Evolutionary conservation across 2,888 invertebrate species (phyloP).

Genomic region (Hyposoter didymator): DNA sequence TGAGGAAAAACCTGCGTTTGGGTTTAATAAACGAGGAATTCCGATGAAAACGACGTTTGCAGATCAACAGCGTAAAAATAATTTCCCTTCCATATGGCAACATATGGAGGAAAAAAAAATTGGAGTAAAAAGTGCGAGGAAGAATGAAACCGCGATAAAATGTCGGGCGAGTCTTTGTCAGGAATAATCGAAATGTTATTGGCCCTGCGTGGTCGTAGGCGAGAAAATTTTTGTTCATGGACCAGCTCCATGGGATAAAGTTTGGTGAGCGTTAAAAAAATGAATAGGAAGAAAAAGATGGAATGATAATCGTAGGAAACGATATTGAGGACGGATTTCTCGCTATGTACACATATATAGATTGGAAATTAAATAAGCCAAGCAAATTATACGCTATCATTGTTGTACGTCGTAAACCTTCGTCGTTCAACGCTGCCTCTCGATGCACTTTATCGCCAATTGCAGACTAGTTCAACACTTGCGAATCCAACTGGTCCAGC

Average conservation of each 20-base stretch:
- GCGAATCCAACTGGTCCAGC: constrained; percentile 23
- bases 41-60: neutral
- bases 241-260: neutral
- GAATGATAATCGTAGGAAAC: constrained; percentile 11
- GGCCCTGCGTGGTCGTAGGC: neutral
- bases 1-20: neutral
- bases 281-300: constrained; percentile 9
- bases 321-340: constrained; percentile 10
- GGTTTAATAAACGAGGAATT: neutral
- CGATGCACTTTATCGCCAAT: constrained; percentile 59
- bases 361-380: constrained; percentile 72
- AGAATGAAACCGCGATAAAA: constrained; percentile 13
- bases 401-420: constrained; percentile 76
- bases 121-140: neutral
- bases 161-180: constrained; percentile 5
- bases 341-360: constrained; percentile 14
- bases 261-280: neutral
- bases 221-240: neutral
- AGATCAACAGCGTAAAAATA: neutral
- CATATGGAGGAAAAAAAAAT: neutral
- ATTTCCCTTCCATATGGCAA: neutral
- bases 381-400: constrained; percentile 79
- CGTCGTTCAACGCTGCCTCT: constrained; percentile 62
- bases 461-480: constrained; percentile 44
- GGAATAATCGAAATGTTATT: constrained; percentile 23